Percentiles rank a stretch among this genome's conserved stretches.
These are phyloP conservation scores for Bubo blakistoni DNA, from an alignment of 2,113 vertebrate species.

Conservation along the genomic window DNA sequence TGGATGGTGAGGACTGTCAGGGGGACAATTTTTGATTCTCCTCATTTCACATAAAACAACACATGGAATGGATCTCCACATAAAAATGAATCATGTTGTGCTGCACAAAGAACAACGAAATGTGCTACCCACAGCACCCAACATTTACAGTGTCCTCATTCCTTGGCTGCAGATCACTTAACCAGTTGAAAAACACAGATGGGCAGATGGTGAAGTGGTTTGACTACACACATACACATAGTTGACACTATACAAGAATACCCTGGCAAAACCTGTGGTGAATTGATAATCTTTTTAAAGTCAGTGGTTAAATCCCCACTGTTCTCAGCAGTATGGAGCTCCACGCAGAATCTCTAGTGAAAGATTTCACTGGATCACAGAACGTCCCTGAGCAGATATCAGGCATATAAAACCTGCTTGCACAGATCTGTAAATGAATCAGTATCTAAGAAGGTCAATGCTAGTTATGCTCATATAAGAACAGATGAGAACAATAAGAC, in stretches of 20 bases:
- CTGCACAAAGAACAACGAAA: not conserved
- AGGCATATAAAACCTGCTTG: not conserved
- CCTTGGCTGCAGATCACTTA: not conserved
- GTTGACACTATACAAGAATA: not conserved
- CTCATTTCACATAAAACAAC: not conserved
- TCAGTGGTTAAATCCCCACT: not conserved
- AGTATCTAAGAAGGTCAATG: not conserved
- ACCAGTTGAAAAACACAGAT: not conserved
- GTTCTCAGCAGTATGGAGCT: not conserved
- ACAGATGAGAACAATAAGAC: not conserved
- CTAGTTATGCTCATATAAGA: not conserved
- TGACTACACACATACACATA: fast-evolving
- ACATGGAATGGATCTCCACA: not conserved
- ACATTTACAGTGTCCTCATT: not conserved
- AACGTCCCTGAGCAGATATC: not conserved
- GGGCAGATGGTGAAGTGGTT: not conserved
- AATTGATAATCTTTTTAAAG: not conserved
- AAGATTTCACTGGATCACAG: not conserved
- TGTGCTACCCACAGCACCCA: not conserved
- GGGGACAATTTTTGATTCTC: not conserved
- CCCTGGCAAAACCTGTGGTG: not conserved
- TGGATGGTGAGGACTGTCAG: not conserved
- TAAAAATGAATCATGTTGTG: not conserved
- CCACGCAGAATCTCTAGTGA: not conserved
- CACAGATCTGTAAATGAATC: not conserved